These are phyloP conservation scores for Dynastes hyllus DNA, from an alignment of 2,888 invertebrate species.

Conservation along the genomic window DNA sequence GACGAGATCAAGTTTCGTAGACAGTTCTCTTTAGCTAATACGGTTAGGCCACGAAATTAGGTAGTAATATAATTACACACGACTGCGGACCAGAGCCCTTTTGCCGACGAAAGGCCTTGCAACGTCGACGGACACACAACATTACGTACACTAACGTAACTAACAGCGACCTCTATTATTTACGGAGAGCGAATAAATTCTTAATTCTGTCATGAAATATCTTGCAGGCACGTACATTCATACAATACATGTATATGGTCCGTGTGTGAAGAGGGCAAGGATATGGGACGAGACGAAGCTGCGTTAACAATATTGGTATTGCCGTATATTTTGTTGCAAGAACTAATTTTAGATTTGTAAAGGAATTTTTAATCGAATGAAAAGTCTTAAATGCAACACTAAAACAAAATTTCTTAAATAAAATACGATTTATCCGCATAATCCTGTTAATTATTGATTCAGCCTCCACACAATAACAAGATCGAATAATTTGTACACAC, in stretches of 20 bases:
- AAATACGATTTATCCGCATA: too few relatives aligned
- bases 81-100: constrained; percentile 39
- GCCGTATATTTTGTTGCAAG: too few relatives aligned
- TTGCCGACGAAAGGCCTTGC: constrained; percentile 5
- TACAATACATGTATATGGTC: neutral
- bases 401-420: too few relatives aligned
- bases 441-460: too few relatives aligned
- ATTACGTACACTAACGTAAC: constrained; percentile 4
- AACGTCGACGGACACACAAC: constrained; percentile 28
- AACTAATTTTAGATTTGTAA: too few relatives aligned
- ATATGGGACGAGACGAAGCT: too few relatives aligned
- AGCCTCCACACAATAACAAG: too few relatives aligned
- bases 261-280: too few relatives aligned
- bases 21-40: constrained; percentile 58
- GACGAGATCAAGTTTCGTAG: constrained; percentile 51
- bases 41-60: constrained; percentile 59
- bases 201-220: constrained; percentile 30
- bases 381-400: too few relatives aligned
- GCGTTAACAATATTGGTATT: too few relatives aligned
- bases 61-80: constrained; percentile 57
- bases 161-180: constrained; percentile 32
- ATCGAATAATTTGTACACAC: too few relatives aligned
- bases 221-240: neutral
- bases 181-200: constrained; percentile 30
- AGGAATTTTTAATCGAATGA: too few relatives aligned